phyloP scores from a whole-genome alignment of 1,140 invertebrate genomes.

The Heliothis subflexa region DNA sequence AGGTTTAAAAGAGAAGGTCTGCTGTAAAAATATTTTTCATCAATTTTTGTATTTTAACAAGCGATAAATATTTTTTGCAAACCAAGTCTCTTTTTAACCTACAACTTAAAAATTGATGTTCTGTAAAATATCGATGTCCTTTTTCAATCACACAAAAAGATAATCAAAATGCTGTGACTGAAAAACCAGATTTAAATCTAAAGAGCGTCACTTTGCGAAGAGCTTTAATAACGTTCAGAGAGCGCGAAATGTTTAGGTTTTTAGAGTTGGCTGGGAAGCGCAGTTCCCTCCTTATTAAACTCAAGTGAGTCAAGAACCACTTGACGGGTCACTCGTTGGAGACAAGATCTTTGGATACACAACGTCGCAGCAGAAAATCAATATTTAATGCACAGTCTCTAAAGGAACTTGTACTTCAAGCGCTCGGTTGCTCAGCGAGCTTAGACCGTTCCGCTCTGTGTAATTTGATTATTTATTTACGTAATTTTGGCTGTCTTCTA shows the following conservation, averaged over 20 bases:
- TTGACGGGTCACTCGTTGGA: slow-evolving; percentile 71
- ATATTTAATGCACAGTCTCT: slow-evolving; percentile 51
- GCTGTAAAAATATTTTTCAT: too few relatives aligned
- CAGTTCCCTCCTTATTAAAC: slow-evolving; percentile 76
- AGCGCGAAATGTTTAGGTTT: slow-evolving; percentile 46
- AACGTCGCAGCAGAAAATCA: slow-evolving; percentile 61
- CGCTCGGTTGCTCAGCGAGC: background rate
- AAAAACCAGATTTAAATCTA: slow-evolving; percentile 34
- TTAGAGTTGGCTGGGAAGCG: slow-evolving; percentile 62
- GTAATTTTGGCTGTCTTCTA: slow-evolving; percentile 21
- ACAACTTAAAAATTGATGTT: background rate
- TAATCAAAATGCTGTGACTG: slow-evolving; percentile 27
- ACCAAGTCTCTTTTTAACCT: background rate
- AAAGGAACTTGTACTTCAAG: slow-evolving; percentile 26
- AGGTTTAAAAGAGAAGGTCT: too few relatives aligned
- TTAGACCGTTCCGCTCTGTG: slow-evolving; percentile 13
- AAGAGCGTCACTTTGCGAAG: slow-evolving; percentile 65
- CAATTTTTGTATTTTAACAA: too few relatives aligned
- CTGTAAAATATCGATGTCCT: background rate
- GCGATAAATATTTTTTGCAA: background rate
- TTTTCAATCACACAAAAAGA: slow-evolving; percentile 19
- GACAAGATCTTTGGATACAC: slow-evolving; percentile 71
- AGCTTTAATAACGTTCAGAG: slow-evolving; percentile 50
- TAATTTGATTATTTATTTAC: slow-evolving; percentile 39
- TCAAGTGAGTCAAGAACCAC: slow-evolving; percentile 76